Percentiles rank a stretch among this genome's conserved stretches.
Conservation (phyloP, 2,113 vertebrate species). For the Ovis aries region DNA sequence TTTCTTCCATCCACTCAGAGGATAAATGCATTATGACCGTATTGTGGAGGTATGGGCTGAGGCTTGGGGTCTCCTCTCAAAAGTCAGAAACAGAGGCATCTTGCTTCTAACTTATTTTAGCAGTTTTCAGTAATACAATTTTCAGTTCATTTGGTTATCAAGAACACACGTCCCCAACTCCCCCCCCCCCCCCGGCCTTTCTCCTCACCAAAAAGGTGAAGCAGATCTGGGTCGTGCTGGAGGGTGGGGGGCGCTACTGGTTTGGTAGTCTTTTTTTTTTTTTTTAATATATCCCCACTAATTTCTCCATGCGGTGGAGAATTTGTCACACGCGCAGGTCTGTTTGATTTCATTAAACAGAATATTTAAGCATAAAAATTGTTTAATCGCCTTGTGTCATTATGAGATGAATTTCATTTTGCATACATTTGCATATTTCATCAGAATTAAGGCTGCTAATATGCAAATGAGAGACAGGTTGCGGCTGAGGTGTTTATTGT, state of each 20-base stretch:
- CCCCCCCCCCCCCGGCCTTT: not conserved
- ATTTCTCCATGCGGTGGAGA: slow-evolving; percentile 90
- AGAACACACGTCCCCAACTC: slow-evolving; percentile 53
- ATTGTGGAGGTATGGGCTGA: not conserved
- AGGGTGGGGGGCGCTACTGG: slow-evolving; percentile 35
- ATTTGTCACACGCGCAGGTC: slow-evolving; percentile 92
- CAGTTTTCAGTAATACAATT: slow-evolving; percentile 71
- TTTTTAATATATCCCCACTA: slow-evolving; percentile 73
- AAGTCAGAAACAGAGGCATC: slow-evolving; percentile 63
- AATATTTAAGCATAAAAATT: slow-evolving; percentile 99
- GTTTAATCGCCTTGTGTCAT: slow-evolving; percentile 99
- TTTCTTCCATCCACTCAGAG: rapidly evolving
- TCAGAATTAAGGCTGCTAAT: slow-evolving; percentile 91
- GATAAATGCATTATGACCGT: not conserved
- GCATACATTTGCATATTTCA: slow-evolving; percentile 99
- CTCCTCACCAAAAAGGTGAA: slow-evolving; percentile 60
- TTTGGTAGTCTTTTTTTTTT: slow-evolving; percentile 38
- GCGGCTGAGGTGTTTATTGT: slow-evolving; percentile 96
- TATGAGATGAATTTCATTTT: slow-evolving; percentile 99
- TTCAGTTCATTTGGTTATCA: slow-evolving; percentile 75
- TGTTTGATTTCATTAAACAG: slow-evolving; percentile 99
- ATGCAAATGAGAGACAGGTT: slow-evolving; percentile 95
- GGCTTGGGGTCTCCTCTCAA: not conserved
- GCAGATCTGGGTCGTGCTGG: slow-evolving; percentile 66
- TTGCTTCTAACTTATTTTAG: slow-evolving; percentile 71